phyloP scores from a whole-genome alignment of 2,888 invertebrate genomes.

The Drosophila kuntzei region DNA sequence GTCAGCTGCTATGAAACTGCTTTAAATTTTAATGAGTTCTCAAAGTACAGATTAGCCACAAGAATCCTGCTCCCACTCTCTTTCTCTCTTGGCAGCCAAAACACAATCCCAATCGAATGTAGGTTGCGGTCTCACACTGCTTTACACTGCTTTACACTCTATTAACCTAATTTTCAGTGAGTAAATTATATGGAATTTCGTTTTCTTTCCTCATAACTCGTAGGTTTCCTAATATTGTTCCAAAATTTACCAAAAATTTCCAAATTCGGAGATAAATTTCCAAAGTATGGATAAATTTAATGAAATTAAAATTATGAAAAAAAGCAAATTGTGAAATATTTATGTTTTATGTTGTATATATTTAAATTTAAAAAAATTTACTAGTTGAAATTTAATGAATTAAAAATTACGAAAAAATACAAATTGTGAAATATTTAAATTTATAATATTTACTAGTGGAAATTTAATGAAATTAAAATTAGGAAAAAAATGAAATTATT shows the following conservation, averaged over 20 bases:
- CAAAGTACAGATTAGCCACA: conserved; percentile 65
- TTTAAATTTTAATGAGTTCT: conserved; percentile 74
- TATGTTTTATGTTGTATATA: no score
- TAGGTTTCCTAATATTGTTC: neutral
- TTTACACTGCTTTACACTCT: conserved; percentile 74
- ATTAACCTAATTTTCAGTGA: conserved; percentile 83
- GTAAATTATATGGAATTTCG: conserved; percentile 79
- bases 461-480: no score
- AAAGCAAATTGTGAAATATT: no score
- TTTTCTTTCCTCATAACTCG: conserved; percentile 14
- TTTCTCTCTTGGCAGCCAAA: neutral
- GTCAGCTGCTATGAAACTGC: conserved; percentile 45
- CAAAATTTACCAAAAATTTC: neutral
- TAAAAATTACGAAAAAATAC: no score
- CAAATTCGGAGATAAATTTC: no score
- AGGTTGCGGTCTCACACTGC: conserved; percentile 68
- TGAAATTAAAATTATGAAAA: no score
- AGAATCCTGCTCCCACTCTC: neutral
- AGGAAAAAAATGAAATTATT: no score
- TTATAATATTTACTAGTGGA: no score
- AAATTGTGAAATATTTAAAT: no score
- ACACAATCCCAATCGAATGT: conserved; percentile 52
- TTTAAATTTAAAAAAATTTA: no score
- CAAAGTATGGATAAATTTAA: no score
- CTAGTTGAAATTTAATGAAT: no score